These are phyloP conservation scores for Sebastes itinus DNA, from an alignment of 2,797 vertebrate genomes.

Conservation along the genomic window DNA sequence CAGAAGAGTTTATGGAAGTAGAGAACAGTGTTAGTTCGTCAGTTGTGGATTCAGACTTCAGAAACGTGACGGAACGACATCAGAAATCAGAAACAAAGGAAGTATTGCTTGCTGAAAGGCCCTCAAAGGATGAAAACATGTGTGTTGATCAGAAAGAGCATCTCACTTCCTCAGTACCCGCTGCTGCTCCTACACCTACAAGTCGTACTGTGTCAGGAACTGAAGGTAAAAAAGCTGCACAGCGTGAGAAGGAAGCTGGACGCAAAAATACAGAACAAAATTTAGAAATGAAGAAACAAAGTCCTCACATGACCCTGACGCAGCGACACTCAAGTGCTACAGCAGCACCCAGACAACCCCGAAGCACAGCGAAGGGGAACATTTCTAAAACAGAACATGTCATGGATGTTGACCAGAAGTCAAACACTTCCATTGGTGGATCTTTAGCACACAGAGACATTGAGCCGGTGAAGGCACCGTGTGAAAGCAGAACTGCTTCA, in stretches of 20 bases:
- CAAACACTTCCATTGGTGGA: constrained; percentile 17
- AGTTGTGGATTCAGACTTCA: constrained; percentile 7
- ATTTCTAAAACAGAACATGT: not conserved
- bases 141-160: constrained; percentile 40
- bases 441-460: constrained; percentile 6
- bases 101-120: not conserved
- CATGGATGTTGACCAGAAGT: constrained; percentile 40
- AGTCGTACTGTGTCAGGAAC: constrained; percentile 76
- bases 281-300: constrained; percentile 26
- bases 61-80: not conserved
- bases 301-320: not conserved
- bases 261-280: not conserved
- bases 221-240: constrained; percentile 35
- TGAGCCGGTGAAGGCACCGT: not conserved
- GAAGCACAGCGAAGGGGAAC: constrained; percentile 7
- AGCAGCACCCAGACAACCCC: not conserved
- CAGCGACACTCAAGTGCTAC: not conserved
- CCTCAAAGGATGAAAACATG: constrained; percentile 42
- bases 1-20: constrained; percentile 68
- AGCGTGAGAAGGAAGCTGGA: constrained; percentile 9
- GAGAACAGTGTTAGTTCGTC: constrained; percentile 31
- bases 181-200: constrained; percentile 66
- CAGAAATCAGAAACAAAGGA: constrained; percentile 11
- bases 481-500: constrained; percentile 26
- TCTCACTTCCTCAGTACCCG: not conserved